Base-by-base conservation (phyloP, 2,888 invertebrate species). In the Syritta pipiens region DNA sequence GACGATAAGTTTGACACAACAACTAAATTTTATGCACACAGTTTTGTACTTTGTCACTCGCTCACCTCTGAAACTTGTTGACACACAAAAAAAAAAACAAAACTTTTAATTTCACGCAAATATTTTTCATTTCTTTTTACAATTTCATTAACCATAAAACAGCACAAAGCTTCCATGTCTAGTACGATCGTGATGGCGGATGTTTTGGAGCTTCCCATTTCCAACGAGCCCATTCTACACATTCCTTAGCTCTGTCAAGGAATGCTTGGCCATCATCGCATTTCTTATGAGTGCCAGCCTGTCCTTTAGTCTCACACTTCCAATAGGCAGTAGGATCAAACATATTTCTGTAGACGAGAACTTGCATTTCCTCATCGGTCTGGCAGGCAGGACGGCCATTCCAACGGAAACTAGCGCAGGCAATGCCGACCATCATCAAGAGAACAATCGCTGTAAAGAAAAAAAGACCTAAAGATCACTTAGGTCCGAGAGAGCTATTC, bases 371-470 rank as follows among this genome's bases (percentile, higher is more conserved):
- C 1, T 1, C 10, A 1, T 63, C 62, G 1, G 62, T 63, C 37
- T 62, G 53, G 14, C 71, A 72, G 22, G 53, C 71, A 10, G 71
- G 62, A 1, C 53, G 74, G 1, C 53, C 60, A 48, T 30, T 24
- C 10, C 30, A 7, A 3, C 37, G 4, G 12, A 57, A 26, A 2
- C 2, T 9, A 4, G 19, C 48, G 7, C n/a, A 44, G 7, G 32
- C 5, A 1, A 44, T 9, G 10, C 51, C 63, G 48, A 62, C 1
- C 17, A 28, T 26, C 46, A 55, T 35, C 4, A 55, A 9, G 4
- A 55, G 26, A 22, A 46, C 17, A 14, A 9, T 17, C 6, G 19
- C 37, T 37, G 17, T 17, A 37, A 37, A 17, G 17, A 7, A 7
- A 3, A 37, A 37, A 17, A 5, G 5, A 10, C 5, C 6, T 6